These are phyloP conservation scores for Holocentrus rufus DNA, from an alignment of 2,797 vertebrate species.

Conservation along the genomic window DNA sequence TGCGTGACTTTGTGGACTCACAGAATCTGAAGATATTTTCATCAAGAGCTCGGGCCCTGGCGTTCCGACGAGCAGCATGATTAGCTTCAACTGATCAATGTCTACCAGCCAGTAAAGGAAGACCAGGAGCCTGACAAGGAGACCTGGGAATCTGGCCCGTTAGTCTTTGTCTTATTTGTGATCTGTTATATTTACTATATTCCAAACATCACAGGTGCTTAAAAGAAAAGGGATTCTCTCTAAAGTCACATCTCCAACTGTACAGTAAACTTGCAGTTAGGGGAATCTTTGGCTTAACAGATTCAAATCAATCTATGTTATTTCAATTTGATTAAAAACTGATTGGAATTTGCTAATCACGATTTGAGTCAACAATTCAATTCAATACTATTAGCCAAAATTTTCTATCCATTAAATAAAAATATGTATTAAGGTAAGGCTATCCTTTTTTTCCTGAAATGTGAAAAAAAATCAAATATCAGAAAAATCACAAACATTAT, in stretches of 20 bases:
- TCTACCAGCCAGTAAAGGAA: conserved; percentile 98
- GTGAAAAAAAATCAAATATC: too few species aligned
- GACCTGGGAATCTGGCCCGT: conserved; percentile 35
- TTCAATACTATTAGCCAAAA: too few species aligned
- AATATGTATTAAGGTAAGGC: too few species aligned
- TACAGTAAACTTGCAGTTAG: conserved; percentile 1
- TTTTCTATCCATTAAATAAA: too few species aligned
- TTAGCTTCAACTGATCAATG: conserved; percentile 99
- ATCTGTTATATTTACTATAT: conserved; percentile 25
- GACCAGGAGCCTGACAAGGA: conserved; percentile 74
- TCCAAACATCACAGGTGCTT: conserved; percentile 26
- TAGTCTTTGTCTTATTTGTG: conserved; percentile 26
- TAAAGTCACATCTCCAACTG: neutral
- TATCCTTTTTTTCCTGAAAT: too few species aligned
- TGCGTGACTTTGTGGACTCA: conserved; percentile 85
- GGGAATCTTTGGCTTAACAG: too few species aligned
- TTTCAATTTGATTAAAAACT: too few species aligned
- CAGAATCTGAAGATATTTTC: conserved; percentile 99
- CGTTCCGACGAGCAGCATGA: conserved; percentile 99
- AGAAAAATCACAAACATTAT: too few species aligned
- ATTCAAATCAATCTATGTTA: too few species aligned
- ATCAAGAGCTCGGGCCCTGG: conserved; percentile 98
- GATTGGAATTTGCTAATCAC: too few species aligned
- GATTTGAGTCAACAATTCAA: too few species aligned
- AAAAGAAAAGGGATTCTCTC: conserved; percentile 1